Percentiles rank a stretch among this genome's conserved stretches.
Evolutionary conservation across 30 jellyfish, hydroid and myxozoan species (phyloP).

Genomic region (Hydra vulgaris): DNA sequence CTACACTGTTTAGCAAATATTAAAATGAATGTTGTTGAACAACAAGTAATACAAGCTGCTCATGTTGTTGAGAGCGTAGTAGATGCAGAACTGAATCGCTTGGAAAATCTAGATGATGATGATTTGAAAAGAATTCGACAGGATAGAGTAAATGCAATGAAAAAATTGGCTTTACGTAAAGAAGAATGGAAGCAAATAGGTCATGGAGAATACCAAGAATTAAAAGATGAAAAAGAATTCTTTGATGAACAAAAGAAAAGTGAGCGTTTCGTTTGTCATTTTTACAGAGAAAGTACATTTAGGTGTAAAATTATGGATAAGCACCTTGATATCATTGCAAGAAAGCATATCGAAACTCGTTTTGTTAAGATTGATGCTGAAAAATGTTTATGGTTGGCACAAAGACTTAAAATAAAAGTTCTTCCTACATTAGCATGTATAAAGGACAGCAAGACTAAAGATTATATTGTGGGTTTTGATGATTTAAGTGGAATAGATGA

Average conservation of each 20-base stretch:
- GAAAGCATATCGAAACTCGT: conserved; percentile 74
- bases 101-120: conserved; percentile 74
- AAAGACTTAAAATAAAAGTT: conserved; percentile 69
- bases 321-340: conserved; percentile 67
- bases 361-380: conserved; percentile 86
- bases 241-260: conserved; percentile 83
- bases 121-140: conserved; percentile 59
- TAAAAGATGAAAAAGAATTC: conserved; percentile 81
- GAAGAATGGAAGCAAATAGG: conserved; percentile 82
- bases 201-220: conserved; percentile 84
- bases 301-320: conserved; percentile 87
- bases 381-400: conserved; percentile 79
- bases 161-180: conserved; percentile 59
- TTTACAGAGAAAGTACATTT: conserved; percentile 84
- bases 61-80: conserved; percentile 75
- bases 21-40: conserved; percentile 25
- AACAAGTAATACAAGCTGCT: conserved; percentile 79
- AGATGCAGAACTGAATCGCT: conserved; percentile 75
- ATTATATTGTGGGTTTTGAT: conserved; percentile 91
- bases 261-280: conserved; percentile 88
- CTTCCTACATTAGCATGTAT: conserved; percentile 82
- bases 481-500: conserved; percentile 97
- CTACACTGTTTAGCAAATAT: background rate
- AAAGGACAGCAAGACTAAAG: conserved; percentile 84
- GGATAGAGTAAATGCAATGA: conserved; percentile 64